Percentiles rank a stretch among this genome's conserved stretches.
These are phyloP conservation scores for Nyctibius grandis DNA, from an alignment of 2,797 vertebrate genomes.

Conservation along the genomic window DNA sequence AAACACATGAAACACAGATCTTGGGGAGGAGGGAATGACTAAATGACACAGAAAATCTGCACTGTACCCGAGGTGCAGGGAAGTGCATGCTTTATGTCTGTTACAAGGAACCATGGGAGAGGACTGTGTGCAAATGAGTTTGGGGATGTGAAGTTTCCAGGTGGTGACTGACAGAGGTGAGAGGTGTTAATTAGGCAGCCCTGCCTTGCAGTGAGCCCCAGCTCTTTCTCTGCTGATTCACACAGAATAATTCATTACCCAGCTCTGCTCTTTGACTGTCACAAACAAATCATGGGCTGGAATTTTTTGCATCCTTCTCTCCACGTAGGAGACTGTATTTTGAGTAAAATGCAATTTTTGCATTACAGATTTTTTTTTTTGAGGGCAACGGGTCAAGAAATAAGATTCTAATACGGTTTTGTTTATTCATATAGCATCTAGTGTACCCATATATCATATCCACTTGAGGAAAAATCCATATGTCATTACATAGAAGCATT, in stretches of 20 bases:
- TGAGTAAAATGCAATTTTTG: not conserved
- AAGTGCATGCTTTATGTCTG: not conserved
- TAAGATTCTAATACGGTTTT: not conserved
- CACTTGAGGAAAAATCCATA: not conserved
- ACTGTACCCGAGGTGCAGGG: accelerated
- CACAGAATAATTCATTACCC: not conserved
- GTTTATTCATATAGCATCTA: not conserved
- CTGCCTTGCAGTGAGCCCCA: not conserved
- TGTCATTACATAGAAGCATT: not conserved
- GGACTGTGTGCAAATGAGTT: not conserved
- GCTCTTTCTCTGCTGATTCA: not conserved
- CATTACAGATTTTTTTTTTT: not conserved
- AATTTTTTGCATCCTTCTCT: not conserved
- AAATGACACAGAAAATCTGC: not conserved
- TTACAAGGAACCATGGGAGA: not conserved
- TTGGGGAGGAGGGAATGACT: not conserved
- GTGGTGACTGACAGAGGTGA: not conserved
- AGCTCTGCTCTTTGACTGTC: not conserved
- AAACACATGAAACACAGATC: not conserved
- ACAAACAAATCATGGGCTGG: not conserved
- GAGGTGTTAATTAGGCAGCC: constrained; percentile 2
- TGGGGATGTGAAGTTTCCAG: not conserved
- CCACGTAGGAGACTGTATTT: not conserved
- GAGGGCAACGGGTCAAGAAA: not conserved
- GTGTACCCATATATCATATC: not conserved